A percentile compares a stretch with the other conserved stretches of the same genome.
Evolutionary conservation across 2,797 vertebrate species (phyloP).

Genomic region (Merluccius polli): DNA sequence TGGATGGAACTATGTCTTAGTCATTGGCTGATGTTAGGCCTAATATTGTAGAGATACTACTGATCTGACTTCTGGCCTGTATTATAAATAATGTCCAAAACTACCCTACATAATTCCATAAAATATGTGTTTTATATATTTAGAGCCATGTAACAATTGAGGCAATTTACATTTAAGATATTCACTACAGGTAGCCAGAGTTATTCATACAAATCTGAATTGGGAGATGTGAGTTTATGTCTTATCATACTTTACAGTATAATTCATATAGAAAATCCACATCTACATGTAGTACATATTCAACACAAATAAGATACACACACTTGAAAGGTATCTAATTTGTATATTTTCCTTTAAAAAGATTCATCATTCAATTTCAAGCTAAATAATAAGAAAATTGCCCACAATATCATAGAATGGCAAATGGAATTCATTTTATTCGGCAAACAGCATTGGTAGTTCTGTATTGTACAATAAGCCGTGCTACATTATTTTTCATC

Average conservation of each 20-base stretch:
- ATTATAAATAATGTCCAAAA: not conserved
- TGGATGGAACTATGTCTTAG: not conserved
- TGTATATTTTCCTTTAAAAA: not conserved
- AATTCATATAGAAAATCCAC: too few relatives aligned
- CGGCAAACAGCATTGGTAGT: not conserved
- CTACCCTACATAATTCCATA: not conserved
- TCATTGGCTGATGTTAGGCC: not conserved
- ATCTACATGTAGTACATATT: too few relatives aligned
- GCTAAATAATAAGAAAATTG: not conserved
- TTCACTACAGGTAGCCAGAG: not conserved
- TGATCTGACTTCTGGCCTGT: not conserved
- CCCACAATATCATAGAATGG: not conserved
- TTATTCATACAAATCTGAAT: not conserved
- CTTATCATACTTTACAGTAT: not conserved
- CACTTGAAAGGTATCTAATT: not conserved
- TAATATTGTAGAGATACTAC: not conserved
- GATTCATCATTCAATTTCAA: not conserved
- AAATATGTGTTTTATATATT: too few relatives aligned
- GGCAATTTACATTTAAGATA: not conserved
- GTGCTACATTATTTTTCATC: conserved; percentile 31
- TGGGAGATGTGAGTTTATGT: not conserved
- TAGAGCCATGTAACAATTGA: not conserved
- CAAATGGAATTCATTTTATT: not conserved
- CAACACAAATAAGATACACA: too few relatives aligned
- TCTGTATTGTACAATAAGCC: not conserved